A percentile compares a stretch with the other conserved stretches of the same genome.
Conservation (phyloP, 2,888 invertebrate species). For the Plebejus anna region DNA sequence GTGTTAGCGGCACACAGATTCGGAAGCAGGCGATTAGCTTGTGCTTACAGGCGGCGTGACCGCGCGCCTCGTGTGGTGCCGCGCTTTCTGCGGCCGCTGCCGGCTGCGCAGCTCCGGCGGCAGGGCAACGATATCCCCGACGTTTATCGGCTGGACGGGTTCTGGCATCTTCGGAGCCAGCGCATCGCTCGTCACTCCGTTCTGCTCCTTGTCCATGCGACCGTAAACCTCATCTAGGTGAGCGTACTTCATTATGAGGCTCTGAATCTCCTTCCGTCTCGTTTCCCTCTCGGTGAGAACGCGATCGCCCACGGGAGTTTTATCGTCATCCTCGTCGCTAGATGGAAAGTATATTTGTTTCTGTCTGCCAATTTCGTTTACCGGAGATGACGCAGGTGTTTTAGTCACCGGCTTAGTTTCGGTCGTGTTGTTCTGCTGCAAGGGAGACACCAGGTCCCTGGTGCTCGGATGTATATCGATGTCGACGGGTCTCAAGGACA, state of each 20-base stretch:
- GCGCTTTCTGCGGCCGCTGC: constrained; percentile 62
- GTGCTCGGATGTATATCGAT: constrained; percentile 67
- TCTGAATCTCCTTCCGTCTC: constrained; percentile 90
- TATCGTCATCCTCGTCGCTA: constrained; percentile 74
- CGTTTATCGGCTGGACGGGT: constrained; percentile 49
- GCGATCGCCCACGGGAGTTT: constrained; percentile 77
- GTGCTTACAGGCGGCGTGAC: constrained; percentile 79
- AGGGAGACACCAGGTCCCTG: constrained; percentile 78
- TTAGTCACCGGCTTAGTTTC: constrained; percentile 57
- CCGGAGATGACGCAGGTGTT: constrained; percentile 64
- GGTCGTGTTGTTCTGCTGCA: constrained; percentile 58
- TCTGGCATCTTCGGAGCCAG: constrained; percentile 50
- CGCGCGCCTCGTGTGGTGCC: constrained; percentile 76
- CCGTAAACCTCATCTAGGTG: constrained; percentile 87
- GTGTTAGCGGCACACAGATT: constrained; percentile 74
- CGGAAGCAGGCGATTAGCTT: constrained; percentile 65
- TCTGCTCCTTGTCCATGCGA: constrained; percentile 62
- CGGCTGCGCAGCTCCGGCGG: constrained; percentile 71
- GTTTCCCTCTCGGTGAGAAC: constrained; percentile 86
- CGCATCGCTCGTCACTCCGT: constrained; percentile 50
- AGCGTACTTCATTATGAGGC: constrained; percentile 90
- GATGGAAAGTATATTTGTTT: constrained; percentile 73
- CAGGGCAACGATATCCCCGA: constrained; percentile 66
- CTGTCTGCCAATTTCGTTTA: constrained; percentile 61
- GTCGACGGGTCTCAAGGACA: constrained; percentile 78